Percentiles rank a stretch among this genome's conserved stretches.
Evolutionary conservation across 2,888 invertebrate species (phyloP).

Genomic region (Agrochola litura): DNA sequence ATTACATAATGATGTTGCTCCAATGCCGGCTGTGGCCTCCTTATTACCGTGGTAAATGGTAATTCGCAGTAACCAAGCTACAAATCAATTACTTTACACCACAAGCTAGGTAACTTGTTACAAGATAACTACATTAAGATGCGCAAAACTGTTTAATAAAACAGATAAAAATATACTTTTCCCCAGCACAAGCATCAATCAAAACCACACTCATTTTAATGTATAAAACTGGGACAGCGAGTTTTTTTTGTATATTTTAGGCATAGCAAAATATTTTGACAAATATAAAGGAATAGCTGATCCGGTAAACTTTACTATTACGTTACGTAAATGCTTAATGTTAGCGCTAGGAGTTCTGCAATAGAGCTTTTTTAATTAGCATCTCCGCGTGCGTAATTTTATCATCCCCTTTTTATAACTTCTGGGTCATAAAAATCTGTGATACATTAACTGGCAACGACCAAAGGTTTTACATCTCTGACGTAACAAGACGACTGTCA

Average conservation of each 20-base stretch:
- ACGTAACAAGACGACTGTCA: conserved; percentile 58
- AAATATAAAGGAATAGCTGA: background rate
- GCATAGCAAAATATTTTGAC: background rate
- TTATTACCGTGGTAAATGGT: conserved; percentile 65
- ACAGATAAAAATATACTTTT: background rate
- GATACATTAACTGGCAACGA: conserved; percentile 45
- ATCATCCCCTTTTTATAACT: background rate
- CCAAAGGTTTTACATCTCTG: conserved; percentile 72
- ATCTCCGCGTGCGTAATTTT: background rate
- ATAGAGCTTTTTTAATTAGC: background rate
- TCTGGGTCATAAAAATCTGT: conserved; percentile 47
- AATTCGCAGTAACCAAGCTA: conserved; percentile 63
- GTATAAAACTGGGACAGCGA: background rate
- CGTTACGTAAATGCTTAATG: background rate
- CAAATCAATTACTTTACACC: conserved; percentile 68
- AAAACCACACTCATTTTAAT: background rate
- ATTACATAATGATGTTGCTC: conserved; percentile 57
- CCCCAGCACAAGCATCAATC: background rate
- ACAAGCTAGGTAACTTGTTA: conserved; percentile 28
- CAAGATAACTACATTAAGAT: conserved; percentile 35
- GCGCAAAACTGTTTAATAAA: background rate
- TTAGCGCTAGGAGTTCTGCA: too few species aligned
- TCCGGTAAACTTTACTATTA: background rate
- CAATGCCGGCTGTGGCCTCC: conserved; percentile 58
- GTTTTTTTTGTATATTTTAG: background rate